Percentiles rank a stretch among this genome's conserved stretches.
Conservation (phyloP, 2,113 vertebrate species). For the Onychostruthus taczanowskii region DNA sequence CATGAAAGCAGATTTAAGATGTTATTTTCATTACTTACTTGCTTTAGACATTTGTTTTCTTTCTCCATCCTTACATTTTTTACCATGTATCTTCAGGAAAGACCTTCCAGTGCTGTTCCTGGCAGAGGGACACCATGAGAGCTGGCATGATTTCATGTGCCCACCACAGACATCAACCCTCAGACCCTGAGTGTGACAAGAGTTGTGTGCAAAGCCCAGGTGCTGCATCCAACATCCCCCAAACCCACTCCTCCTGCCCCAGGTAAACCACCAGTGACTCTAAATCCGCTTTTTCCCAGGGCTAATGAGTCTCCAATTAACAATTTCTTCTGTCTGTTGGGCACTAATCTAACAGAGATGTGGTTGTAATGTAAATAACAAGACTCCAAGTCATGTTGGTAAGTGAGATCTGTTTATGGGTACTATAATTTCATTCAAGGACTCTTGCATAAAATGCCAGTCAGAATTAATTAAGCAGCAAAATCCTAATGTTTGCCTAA, state of each 20-base stretch:
- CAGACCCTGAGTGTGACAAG: background rate
- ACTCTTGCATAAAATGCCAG: background rate
- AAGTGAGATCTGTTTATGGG: background rate
- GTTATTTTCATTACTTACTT: background rate
- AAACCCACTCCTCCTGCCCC: background rate
- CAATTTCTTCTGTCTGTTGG: background rate
- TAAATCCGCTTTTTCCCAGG: background rate
- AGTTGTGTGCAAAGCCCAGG: background rate
- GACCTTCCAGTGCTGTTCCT: background rate
- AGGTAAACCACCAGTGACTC: background rate
- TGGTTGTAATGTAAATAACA: background rate
- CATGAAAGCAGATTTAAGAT: background rate
- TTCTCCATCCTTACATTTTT: background rate
- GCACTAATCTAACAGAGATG: background rate
- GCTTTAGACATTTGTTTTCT: background rate
- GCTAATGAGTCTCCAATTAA: background rate
- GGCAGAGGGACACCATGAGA: background rate
- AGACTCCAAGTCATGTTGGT: background rate
- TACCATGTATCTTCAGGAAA: background rate
- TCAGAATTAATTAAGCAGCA: background rate
- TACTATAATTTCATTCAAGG: background rate
- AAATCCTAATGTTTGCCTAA: background rate
- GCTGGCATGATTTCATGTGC: background rate
- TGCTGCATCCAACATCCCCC: background rate
- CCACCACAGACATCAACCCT: accelerated